Evolutionary conservation across 2,888 invertebrate genomes (phyloP).

Genomic region (Synanthedon myopaeformis): DNA sequence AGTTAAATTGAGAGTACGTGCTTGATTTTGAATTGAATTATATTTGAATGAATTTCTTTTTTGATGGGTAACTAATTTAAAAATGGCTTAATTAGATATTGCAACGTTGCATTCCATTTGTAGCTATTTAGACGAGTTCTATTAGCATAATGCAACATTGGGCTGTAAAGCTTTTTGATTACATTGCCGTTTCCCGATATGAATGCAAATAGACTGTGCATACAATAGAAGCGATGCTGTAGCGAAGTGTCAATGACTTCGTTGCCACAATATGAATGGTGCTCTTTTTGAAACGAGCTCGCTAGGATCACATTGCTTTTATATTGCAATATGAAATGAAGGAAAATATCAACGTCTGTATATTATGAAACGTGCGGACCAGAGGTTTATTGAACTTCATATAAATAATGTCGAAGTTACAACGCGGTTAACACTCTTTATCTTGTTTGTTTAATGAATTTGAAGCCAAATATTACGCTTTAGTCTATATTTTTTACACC

Average conservation of each 20-base stretch:
- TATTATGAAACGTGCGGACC: not conserved
- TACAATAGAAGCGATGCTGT: slow-evolving; percentile 20
- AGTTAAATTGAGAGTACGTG: too few relatives aligned
- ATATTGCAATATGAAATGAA: not conserved
- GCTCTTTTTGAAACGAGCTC: not conserved
- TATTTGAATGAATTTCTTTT: too few relatives aligned
- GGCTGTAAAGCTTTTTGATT: slow-evolving; percentile 43
- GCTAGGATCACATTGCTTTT: not conserved
- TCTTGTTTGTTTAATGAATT: too few relatives aligned
- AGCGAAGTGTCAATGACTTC: slow-evolving; percentile 18
- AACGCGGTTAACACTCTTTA: too few relatives aligned
- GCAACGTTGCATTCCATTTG: not conserved
- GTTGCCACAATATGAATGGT: not conserved
- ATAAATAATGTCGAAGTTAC: not conserved
- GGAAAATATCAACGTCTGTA: not conserved
- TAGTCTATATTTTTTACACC: too few relatives aligned
- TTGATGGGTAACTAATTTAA: too few relatives aligned
- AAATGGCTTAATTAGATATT: too few relatives aligned
- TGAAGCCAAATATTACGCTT: too few relatives aligned
- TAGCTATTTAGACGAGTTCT: slow-evolving; percentile 6
- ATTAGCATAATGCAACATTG: slow-evolving; percentile 54
- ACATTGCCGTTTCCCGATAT: slow-evolving; percentile 36
- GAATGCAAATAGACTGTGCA: slow-evolving; percentile 35
- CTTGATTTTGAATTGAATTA: too few relatives aligned
- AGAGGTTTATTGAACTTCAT: not conserved